Percentiles rank a stretch among this genome's conserved stretches.
phyloP scores from a whole-genome alignment of 2,888 invertebrate genomes.

The Metallyticus violacea region DNA sequence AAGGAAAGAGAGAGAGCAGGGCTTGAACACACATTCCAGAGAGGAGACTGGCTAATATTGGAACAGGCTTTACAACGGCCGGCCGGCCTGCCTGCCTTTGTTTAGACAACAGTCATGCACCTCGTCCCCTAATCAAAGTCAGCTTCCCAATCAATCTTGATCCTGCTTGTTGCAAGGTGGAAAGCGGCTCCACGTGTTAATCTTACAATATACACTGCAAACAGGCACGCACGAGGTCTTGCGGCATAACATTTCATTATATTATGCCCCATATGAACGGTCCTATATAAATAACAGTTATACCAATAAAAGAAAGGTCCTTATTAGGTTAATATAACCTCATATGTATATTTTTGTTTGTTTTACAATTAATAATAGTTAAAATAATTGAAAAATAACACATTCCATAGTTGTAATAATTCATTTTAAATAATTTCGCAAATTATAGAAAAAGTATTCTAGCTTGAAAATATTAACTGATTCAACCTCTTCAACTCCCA shows the following conservation, averaged over 20 bases:
- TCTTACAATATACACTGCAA: neutral
- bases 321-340: too few relatives aligned
- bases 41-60: neutral
- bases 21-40: neutral
- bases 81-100: neutral
- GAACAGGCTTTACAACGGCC: neutral
- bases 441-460: too few relatives aligned
- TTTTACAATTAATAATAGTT: too few relatives aligned
- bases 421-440: too few relatives aligned
- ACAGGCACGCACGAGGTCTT: neutral
- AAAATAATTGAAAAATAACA: too few relatives aligned
- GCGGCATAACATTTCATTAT: neutral
- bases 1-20: neutral
- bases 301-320: too few relatives aligned
- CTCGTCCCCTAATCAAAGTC: neutral
- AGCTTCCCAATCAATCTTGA: neutral
- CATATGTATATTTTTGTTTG: too few relatives aligned
- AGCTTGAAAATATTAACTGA: too few relatives aligned
- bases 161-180: neutral
- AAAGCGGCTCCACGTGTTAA: neutral
- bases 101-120: neutral
- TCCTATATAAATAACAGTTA: too few relatives aligned
- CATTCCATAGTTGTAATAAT: too few relatives aligned
- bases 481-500: too few relatives aligned
- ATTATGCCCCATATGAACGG: neutral